Evolutionary conservation across 2,888 invertebrate species (phyloP), one percentile per base, ranked within the genome.

Genomic region (Eugnorisma glareosa): DNA sequence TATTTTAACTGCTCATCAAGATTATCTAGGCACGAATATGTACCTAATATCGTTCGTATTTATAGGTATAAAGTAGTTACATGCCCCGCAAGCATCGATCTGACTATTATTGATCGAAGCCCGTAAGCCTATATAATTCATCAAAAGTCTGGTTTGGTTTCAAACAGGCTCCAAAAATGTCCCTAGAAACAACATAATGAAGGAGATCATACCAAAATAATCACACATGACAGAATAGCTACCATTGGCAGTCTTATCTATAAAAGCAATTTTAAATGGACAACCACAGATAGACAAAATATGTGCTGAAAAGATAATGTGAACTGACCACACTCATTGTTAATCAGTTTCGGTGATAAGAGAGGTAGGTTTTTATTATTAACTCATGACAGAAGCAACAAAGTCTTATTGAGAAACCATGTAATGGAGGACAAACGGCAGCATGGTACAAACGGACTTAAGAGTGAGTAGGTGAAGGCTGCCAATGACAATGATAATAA

Each of bases 321-420:
- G 61, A n/a, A 59, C 11, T 37, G 28, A 75, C 28, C 5, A 45
- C 28, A 18, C 11, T 24, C 28, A 45, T 37, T 75, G 15, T 48
- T 31, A 78, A 78, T 51, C 28, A 66, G 40, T 45, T 28, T 28
- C 28, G 43, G 54, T 79, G 43, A 77, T 66, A 77, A 75, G 31
- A 15, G 28, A 0, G 37, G 45, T 45, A 4, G 1, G 35, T 57
- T 48, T 35, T n/a, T 15, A 68, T 48, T 31, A 31, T 51, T 68
- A 10, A 40, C 35, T 57, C 11, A 28, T 18, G 13, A 24, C 8
- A 51, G 18, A 51, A 54, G 43, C 40, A 43, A 64, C 40, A 40
- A 40, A 51, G 18, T 54, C 21, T 48, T 31, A 48, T 21, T 40
- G 15, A 37, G 4, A 71, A 40, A 37, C 11, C 37, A 31, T 51